phyloP scores from a whole-genome alignment of 2,888 invertebrate species.

The Eumacrocentrus americanus region DNA sequence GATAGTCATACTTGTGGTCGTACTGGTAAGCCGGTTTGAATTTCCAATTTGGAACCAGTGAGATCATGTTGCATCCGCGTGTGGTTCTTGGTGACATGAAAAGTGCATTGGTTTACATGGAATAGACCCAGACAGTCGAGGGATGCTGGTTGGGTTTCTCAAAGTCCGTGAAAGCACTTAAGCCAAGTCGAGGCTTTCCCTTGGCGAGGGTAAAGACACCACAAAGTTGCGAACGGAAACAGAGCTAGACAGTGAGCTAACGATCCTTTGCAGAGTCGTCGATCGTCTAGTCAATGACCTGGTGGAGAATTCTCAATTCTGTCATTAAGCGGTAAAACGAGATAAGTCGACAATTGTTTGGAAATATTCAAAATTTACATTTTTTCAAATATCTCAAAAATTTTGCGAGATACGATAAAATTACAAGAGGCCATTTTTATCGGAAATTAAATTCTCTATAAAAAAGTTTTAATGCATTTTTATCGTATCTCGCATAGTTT shows the following conservation, averaged over 20 bases:
- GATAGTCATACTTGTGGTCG: too few species aligned
- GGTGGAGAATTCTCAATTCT: background rate
- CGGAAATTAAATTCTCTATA: too few species aligned
- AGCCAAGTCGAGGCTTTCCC: background rate
- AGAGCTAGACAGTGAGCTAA: background rate
- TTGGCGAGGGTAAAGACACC: conserved; percentile 5
- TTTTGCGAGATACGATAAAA: too few species aligned
- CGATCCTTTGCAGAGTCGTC: background rate
- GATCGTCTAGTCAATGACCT: background rate
- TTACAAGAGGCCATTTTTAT: too few species aligned
- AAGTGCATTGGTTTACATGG: background rate
- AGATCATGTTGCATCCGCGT: background rate
- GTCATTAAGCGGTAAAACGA: background rate
- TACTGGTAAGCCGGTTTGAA: too few species aligned
- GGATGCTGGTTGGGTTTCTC: background rate
- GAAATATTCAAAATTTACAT: background rate
- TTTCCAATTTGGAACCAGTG: too few species aligned
- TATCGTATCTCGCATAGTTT: too few species aligned
- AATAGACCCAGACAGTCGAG: background rate
- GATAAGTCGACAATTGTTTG: too few species aligned
- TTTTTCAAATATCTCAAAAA: too few species aligned
- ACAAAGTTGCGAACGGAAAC: conserved; percentile 6
- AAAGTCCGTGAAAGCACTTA: conserved; percentile 16
- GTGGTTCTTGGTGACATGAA: background rate
- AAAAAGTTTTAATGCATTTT: too few species aligned